Conservation (phyloP, 2,888 invertebrate genomes). For the Ctena decussata region DNA sequence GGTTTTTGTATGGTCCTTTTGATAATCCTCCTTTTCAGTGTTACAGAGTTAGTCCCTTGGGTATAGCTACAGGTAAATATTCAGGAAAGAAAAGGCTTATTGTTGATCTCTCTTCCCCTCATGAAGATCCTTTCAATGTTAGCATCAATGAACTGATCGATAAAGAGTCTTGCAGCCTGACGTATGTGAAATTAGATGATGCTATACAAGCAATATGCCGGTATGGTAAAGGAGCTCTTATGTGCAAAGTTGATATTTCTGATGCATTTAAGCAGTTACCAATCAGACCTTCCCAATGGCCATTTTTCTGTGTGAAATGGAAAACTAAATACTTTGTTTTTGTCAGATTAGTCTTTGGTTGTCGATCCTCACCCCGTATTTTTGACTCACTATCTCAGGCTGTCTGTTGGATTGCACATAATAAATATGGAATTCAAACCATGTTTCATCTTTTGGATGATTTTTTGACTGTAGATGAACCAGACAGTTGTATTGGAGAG, state of each 20-base stretch:
- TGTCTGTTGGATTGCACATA: constrained; percentile 49
- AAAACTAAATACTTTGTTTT: not conserved
- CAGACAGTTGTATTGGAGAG: constrained; percentile 14
- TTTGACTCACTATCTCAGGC: constrained; percentile 47
- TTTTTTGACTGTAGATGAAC: constrained; percentile 39
- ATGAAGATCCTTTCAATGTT: constrained; percentile 25
- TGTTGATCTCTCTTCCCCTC: constrained; percentile 61
- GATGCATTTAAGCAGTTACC: constrained; percentile 57
- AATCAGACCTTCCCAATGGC: constrained; percentile 30
- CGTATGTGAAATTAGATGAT: constrained; percentile 60
- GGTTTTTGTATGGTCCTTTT: constrained; percentile 55
- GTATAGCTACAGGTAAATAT: constrained; percentile 26
- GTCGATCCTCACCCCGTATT: constrained; percentile 44
- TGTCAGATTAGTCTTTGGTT: constrained; percentile 11
- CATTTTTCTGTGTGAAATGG: not conserved
- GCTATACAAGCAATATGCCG: constrained; percentile 45
- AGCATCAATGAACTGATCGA: constrained; percentile 60
- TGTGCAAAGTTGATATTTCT: constrained; percentile 52
- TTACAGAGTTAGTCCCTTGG: constrained; percentile 51
- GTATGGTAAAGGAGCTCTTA: constrained; percentile 11
- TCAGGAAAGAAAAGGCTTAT: not conserved
- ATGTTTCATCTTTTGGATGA: constrained; percentile 56
- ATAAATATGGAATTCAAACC: constrained; percentile 36
- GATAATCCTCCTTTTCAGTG: constrained; percentile 22
- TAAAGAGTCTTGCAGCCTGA: constrained; percentile 46